Evolutionary conservation across 2,888 invertebrate species (phyloP), one percentile per base, ranked within the genome.

Genomic region (Salticus scenicus): DNA sequence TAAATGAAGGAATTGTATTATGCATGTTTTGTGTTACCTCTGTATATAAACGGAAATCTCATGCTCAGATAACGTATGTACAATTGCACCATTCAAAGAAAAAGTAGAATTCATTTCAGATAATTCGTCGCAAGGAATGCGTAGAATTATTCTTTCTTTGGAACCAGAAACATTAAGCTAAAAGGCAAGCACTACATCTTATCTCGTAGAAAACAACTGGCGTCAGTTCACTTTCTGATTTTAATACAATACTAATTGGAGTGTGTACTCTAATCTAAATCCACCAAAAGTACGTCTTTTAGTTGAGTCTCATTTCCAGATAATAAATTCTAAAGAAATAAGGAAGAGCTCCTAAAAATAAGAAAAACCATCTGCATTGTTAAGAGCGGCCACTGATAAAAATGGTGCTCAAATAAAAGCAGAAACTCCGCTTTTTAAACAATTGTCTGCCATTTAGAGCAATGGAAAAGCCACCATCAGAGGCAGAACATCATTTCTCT

Each of bases 401-500:
- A 57, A 57, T 57, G 57, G 57, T 17, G 57, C 17, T 24, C 57
- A 57, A 57, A 57, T 57, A 57, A 57, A 57, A 57, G 24, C 24
- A 24, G 24, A 57, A 57, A 57, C 57, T 57, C 24, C 24, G 24
- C 57, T 57, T 47, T 57, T 57, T 57, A 57, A 57, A 57, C 57
- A 57, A 57, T 57, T 24, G 57, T 57, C 57, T 57, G 57, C 57
- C 57, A 57, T 57, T 57, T 57, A 12, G 57, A 57, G 57, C 57
- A 57, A 57, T 57, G 66, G 66, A 31, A n/a, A 33, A 66, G 66
- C n/a, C 33, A 33, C 31, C 33, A 66, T 66, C 66, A 78, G 41
- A 71, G 31, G 27, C 63, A 27, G 41, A 67, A 66, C 69, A 67
- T 75, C 69, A 69, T 75, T 75, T 75, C 31, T 30, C 20, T 30